A percentile compares a stretch with the other conserved stretches of the same genome.
These are phyloP conservation scores for Polymixis lichenea DNA, from an alignment of 2,888 invertebrate species.

Conservation along the genomic window DNA sequence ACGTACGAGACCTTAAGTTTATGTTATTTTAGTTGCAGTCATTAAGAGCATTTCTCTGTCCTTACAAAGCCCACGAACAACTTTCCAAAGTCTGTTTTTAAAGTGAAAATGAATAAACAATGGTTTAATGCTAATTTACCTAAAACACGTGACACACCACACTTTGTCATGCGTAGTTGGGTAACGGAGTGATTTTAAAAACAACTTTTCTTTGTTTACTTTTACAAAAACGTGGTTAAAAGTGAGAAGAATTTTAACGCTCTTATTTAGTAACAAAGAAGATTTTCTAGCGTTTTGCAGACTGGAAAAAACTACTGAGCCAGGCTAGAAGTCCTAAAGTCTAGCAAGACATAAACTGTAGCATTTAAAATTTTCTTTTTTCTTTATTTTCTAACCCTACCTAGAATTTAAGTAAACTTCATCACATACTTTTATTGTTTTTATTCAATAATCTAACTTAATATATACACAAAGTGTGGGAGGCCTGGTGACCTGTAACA, in stretches of 20 bases:
- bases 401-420: too few species aligned
- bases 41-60: background rate
- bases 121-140: conserved; percentile 29
- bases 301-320: background rate
- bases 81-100: conserved; percentile 39
- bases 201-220: conserved; percentile 24
- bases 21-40: too few species aligned
- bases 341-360: background rate
- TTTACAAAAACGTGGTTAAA: conserved; percentile 7
- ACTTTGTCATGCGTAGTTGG: conserved; percentile 53
- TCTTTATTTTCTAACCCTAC: too few species aligned
- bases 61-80: background rate
- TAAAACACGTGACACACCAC: conserved; percentile 12
- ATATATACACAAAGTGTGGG: too few species aligned
- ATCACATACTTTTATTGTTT: too few species aligned
- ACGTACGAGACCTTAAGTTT: too few species aligned
- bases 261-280: background rate
- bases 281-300: background rate
- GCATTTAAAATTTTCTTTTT: too few species aligned
- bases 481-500: too few species aligned
- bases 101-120: conserved; percentile 49
- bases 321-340: too few species aligned
- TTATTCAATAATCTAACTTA: too few species aligned
- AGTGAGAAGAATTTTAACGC: background rate
- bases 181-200: conserved; percentile 24